These are phyloP conservation scores for Protula sp. DNA, from an alignment of 2,888 invertebrate species.

Conservation along the genomic window DNA sequence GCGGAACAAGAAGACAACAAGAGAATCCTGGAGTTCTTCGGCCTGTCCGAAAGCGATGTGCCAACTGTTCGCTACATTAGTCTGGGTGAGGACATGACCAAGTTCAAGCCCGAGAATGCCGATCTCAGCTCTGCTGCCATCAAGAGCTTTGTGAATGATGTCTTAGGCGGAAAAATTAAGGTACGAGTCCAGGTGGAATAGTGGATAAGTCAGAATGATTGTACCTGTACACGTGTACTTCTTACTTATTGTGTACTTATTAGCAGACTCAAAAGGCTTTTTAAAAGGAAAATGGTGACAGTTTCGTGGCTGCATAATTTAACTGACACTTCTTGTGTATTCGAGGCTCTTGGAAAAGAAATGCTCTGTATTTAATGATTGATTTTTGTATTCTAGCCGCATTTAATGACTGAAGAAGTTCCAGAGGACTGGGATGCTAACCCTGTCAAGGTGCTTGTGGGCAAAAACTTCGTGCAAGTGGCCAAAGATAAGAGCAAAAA, in stretches of 20 bases:
- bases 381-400: no score
- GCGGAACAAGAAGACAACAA: slow-evolving; percentile 92
- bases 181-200: slow-evolving; percentile 50
- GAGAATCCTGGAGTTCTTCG: slow-evolving; percentile 98
- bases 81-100: slow-evolving; percentile 68
- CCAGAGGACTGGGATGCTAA: slow-evolving; percentile 96
- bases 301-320: no score
- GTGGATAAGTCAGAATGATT: no score
- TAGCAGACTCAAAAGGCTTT: no score
- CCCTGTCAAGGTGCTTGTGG: slow-evolving; percentile 87
- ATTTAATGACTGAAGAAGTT: slow-evolving; percentile 85
- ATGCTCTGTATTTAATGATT: no score
- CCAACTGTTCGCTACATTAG: slow-evolving; percentile 78
- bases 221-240: no score
- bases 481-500: slow-evolving; percentile 80
- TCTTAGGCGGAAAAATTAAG: slow-evolving; percentile 86
- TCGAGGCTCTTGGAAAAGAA: no score
- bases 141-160: slow-evolving; percentile 78
- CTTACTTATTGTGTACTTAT: no score
- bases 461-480: slow-evolving; percentile 91
- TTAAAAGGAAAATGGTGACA: no score
- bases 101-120: slow-evolving; percentile 75
- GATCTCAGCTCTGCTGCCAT: slow-evolving; percentile 64
- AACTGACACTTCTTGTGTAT: no score
- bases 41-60: slow-evolving; percentile 81